Conservation (phyloP, 2,888 invertebrate genomes). For the Eudasyphora cyanicolor region DNA sequence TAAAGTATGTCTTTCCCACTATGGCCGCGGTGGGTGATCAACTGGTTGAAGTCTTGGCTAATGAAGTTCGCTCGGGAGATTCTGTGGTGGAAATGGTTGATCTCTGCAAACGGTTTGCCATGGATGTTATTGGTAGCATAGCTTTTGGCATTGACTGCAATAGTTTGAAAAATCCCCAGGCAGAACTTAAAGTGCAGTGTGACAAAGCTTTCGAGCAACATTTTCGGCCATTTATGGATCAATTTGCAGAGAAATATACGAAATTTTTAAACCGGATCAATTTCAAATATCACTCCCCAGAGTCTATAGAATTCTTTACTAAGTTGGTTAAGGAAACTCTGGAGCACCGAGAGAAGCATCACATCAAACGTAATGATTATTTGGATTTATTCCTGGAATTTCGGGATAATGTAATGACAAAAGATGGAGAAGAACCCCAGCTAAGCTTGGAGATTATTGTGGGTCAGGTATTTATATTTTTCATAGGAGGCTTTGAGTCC, state of each 20-base stretch:
- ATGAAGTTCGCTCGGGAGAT: constrained; percentile 66
- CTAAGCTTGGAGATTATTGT: constrained; percentile 80
- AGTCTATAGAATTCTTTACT: constrained; percentile 79
- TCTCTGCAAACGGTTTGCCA: constrained; percentile 78
- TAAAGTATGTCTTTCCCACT: constrained; percentile 80
- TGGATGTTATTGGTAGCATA: constrained; percentile 80
- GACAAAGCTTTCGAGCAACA: constrained; percentile 66
- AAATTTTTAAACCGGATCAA: constrained; percentile 65
- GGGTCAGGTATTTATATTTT: constrained; percentile 81
- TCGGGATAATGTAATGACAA: constrained; percentile 75
- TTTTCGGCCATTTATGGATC: constrained; percentile 56
- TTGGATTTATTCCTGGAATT: constrained; percentile 79
- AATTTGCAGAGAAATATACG: constrained; percentile 68
- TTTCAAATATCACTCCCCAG: constrained; percentile 64
- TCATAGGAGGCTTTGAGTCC: constrained; percentile 82
- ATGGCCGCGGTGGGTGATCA: constrained; percentile 68
- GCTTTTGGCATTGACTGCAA: constrained; percentile 81
- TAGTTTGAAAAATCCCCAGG: constrained; percentile 77
- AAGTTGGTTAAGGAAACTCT: constrained; percentile 68
- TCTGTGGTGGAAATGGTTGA: constrained; percentile 77
- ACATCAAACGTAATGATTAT: constrained; percentile 81
- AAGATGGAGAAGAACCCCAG: constrained; percentile 66
- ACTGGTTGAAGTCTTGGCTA: constrained; percentile 68
- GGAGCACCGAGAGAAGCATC: constrained; percentile 69
- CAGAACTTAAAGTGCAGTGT: constrained; percentile 76